A percentile compares a stretch with the other conserved stretches of the same genome.
These are phyloP conservation scores for Tyrannus savana DNA, from an alignment of 2,113 vertebrate species.

Conservation along the genomic window DNA sequence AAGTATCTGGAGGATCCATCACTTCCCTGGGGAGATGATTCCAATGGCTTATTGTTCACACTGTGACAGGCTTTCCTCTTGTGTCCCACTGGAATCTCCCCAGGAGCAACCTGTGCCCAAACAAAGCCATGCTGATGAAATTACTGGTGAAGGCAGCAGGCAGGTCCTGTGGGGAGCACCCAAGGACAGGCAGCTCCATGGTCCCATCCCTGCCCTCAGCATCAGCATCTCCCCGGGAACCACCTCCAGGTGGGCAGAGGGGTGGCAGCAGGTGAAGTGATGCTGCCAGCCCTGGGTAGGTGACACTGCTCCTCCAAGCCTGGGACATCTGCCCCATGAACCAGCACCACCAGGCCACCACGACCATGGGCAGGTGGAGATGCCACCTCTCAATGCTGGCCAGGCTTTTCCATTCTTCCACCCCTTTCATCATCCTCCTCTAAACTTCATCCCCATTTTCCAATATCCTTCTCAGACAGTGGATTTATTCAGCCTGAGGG, in stretches of 20 bases:
- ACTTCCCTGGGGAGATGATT: not conserved
- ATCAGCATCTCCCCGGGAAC: constrained; percentile 57
- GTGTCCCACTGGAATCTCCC: not conserved
- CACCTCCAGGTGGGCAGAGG: constrained; percentile 58
- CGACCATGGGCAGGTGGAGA: accelerated
- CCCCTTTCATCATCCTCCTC: not conserved
- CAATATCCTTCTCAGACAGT: not conserved
- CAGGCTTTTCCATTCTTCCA: not conserved
- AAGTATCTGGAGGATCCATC: not conserved
- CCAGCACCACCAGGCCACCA: not conserved
- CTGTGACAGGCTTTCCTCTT: not conserved
- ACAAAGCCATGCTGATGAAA: not conserved
- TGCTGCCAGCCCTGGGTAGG: not conserved
- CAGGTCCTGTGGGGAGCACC: not conserved
- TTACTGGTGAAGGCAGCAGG: not conserved
- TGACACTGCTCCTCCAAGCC: accelerated
- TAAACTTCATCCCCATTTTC: not conserved
- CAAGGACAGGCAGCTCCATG: accelerated
- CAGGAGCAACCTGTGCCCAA: not conserved
- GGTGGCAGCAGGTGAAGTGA: constrained; percentile 73
- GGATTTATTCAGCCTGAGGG: not conserved
- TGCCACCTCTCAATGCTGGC: not conserved
- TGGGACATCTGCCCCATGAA: not conserved
- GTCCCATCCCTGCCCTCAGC: not conserved
- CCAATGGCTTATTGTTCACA: not conserved